These are phyloP conservation scores for Lates japonicus DNA, from an alignment of 2,797 vertebrate species.

Conservation along the genomic window DNA sequence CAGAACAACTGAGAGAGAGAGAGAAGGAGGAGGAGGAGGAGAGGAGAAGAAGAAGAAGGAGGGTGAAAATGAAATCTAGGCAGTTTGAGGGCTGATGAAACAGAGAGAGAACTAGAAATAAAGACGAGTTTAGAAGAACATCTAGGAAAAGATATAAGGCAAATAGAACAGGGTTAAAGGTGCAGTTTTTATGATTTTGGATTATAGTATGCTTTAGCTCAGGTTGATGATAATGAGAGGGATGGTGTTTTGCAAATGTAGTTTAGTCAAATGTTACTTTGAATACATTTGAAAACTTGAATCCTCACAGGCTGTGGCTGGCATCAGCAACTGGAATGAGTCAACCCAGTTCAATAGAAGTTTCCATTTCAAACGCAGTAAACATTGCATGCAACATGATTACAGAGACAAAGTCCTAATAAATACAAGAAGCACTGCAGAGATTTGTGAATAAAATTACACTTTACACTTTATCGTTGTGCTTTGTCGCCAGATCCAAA, in stretches of 20 bases:
- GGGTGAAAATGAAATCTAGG: constrained; percentile 35
- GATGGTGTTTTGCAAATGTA: constrained; percentile 7
- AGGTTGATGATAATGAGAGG: not conserved
- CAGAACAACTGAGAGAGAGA: constrained; percentile 48
- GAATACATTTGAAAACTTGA: not conserved
- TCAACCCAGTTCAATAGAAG: constrained; percentile 9
- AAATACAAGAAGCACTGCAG: not conserved
- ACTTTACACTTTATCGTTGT: no score
- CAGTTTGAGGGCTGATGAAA: constrained; percentile 23
- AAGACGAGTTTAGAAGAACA: not conserved
- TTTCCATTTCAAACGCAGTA: constrained; percentile 13
- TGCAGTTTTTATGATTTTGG: not conserved
- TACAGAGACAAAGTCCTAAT: not conserved
- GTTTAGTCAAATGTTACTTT: constrained; percentile 21
- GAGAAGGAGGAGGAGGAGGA: not conserved
- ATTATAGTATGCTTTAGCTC: not conserved
- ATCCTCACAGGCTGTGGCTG: not conserved
- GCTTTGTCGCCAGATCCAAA: no score
- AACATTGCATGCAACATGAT: not conserved
- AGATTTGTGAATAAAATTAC: not conserved
- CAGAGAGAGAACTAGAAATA: not conserved
- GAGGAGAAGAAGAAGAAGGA: not conserved
- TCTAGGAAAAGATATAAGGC: not conserved
- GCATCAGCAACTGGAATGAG: not conserved
- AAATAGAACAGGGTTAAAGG: not conserved